These are phyloP conservation scores for Pantherophis guttatus DNA, from an alignment of 2,113 vertebrate genomes.

Conservation along the genomic window DNA sequence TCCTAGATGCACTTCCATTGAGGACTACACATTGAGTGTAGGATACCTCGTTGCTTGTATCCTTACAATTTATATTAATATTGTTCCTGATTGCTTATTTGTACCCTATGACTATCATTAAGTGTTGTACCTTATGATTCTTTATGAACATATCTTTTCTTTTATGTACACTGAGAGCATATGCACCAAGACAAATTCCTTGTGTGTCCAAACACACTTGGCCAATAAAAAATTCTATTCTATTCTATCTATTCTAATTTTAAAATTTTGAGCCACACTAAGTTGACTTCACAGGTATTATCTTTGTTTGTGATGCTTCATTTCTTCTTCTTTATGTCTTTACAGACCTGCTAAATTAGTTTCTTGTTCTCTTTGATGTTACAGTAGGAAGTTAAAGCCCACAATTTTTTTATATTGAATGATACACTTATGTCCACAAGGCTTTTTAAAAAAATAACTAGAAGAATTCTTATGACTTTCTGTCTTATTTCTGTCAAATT, in stretches of 20 bases:
- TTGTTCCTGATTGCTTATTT: too few species aligned
- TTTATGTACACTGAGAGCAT: too few species aligned
- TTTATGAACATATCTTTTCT: too few species aligned
- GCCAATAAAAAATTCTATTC: too few species aligned
- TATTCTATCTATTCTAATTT: neutral
- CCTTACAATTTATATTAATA: too few species aligned
- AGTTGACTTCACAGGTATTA: neutral
- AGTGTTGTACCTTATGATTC: too few species aligned
- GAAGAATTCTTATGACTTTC: neutral
- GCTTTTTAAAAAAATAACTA: neutral
- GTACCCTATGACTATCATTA: too few species aligned
- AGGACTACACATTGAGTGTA: too few species aligned
- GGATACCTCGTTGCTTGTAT: too few species aligned
- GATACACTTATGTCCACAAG: neutral
- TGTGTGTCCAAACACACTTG: too few species aligned
- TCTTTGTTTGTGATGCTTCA: neutral
- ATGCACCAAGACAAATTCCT: too few species aligned
- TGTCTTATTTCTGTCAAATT: neutral
- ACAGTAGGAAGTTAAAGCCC: neutral
- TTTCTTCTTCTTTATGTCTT: neutral
- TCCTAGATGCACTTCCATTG: too few species aligned
- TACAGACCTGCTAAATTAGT: neutral
- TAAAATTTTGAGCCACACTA: neutral
- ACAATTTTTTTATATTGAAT: neutral
- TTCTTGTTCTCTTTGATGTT: neutral